Base-by-base conservation (phyloP, 2,888 invertebrate genomes). In the Drosophila macrospina region DNA sequence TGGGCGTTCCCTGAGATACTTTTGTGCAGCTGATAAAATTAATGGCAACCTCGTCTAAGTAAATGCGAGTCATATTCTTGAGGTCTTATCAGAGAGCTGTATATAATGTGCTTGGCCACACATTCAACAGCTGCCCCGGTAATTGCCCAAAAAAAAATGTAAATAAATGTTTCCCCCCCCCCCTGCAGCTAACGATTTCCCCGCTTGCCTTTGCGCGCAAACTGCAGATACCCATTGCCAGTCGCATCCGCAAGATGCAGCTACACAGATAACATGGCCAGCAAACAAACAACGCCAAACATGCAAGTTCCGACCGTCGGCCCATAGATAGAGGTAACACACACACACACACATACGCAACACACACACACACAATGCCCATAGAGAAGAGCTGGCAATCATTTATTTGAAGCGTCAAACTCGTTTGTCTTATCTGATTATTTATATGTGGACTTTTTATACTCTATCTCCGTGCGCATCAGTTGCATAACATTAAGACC, bases 351-450 rank as follows among this genome's bases (percentile, higher is more conserved):
- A 78, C 56, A 51, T 32, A 71, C 61, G 54, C 11, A 54, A 56
- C 11, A 54, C 52, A 39, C 5, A 67, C 54, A 55, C 47, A 67
- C 45, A 45, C 41, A 57, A 26, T 48, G 30, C 13, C 67, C 56
- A 61, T 57, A 65, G 71, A 66, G 73, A 51, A 62, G 69, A 69
- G 64, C 80, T 75, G 78, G 77, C 78, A 84, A 86, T 88, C 85
- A 88, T 88, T 85, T 85, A 85, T 88, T 80, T 84, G 87, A 85
- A 86, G 89, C 89, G 85, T 88, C 85, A 88, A 85, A 85, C 85
- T 88, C 85, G 89, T 88, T 85, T 88, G 85, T 87, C 80, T 84
- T 86, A 86, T 87, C 87, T 84, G 77, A 86, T 86, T 87, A 75
- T 88, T 81, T 86, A 75, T 77, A 81, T 77, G 77, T 70, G 69